Conservation (phyloP, 2,888 invertebrate species). For the Liopterus haemorrhoidalis region DNA sequence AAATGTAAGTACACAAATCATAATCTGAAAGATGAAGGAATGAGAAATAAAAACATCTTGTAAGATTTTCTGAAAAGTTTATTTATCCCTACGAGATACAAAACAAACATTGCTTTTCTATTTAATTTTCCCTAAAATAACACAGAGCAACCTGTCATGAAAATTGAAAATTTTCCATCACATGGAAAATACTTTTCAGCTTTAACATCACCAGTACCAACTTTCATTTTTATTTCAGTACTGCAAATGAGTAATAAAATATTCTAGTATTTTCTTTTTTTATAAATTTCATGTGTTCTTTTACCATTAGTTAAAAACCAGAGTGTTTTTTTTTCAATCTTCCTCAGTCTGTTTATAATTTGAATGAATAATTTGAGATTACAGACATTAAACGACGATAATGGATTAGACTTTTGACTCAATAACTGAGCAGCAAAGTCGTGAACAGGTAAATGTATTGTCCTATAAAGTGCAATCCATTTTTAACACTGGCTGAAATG, state of each 20-base stretch:
- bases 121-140: conserved; percentile 50
- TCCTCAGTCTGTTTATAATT: conserved; percentile 7
- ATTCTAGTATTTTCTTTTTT: conserved; percentile 40
- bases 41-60: conserved; percentile 24
- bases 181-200: conserved; percentile 34
- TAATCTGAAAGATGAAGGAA: too few relatives aligned
- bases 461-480: conserved; percentile 20
- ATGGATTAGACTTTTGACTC: conserved; percentile 12
- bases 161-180: conserved; percentile 44
- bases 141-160: conserved; percentile 51
- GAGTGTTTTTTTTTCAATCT: conserved; percentile 22
- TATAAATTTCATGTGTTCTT: too few relatives aligned
- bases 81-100: conserved; percentile 58
- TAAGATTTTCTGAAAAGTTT: conserved; percentile 51
- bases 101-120: conserved; percentile 54
- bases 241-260: conserved; percentile 49
- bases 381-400: conserved; percentile 24
- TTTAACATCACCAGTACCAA: conserved; percentile 23
- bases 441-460: conserved; percentile 10
- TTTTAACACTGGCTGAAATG: conserved; percentile 20
- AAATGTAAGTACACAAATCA: too few relatives aligned
- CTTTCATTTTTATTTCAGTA: conserved; percentile 43
- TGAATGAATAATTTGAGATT: conserved; percentile 16
- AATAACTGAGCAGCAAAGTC: background rate
- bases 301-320: conserved; percentile 39